Conservation (phyloP, 1,140 invertebrate species). For the Andricus grossulariae region DNA sequence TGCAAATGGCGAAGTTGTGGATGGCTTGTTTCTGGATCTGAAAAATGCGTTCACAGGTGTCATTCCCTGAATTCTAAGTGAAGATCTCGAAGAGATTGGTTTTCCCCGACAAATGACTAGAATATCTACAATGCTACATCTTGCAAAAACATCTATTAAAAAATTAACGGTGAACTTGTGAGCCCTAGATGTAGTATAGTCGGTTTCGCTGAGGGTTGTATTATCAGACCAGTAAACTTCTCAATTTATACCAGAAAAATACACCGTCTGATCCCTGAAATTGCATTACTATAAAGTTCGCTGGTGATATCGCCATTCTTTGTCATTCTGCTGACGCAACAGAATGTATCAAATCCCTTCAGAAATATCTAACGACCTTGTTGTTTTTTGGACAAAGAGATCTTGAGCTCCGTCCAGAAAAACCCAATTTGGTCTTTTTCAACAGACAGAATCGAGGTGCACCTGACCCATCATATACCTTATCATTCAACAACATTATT, state of each 20-base stretch:
- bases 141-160: slow-evolving; percentile 29
- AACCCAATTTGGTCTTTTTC: not conserved
- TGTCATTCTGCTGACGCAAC: not conserved
- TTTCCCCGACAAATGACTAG: no score
- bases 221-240: no score
- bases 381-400: not conserved
- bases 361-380: not conserved
- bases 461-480: slow-evolving; percentile 30
- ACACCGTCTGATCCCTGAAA: no score
- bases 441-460: not conserved
- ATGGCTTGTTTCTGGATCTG: no score
- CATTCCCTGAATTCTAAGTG: no score
- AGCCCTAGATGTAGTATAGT: slow-evolving; percentile 22
- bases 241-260: slow-evolving; percentile 42
- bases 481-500: slow-evolving; percentile 26
- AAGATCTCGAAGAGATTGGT: no score
- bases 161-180: no score
- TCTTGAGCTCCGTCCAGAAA: slow-evolving; percentile 3
- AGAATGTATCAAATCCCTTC: not conserved
- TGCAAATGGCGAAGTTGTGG: no score
- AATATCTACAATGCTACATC: no score
- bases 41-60: no score
- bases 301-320: no score
- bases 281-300: not conserved
- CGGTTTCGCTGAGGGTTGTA: slow-evolving; percentile 43